Base-by-base conservation (phyloP, 2,888 invertebrate genomes). In the Plutella xylostella region DNA sequence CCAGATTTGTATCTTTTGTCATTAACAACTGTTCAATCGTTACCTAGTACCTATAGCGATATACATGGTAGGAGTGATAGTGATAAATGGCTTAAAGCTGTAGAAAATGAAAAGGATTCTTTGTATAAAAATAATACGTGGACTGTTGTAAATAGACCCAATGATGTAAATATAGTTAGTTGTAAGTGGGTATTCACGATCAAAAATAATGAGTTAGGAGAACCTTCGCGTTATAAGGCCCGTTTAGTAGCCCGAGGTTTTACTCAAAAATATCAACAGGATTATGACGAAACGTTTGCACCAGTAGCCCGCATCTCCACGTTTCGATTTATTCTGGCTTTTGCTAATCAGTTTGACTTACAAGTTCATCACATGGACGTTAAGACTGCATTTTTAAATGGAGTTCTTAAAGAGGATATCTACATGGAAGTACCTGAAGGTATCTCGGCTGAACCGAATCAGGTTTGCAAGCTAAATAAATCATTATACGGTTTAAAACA, bases 221-320 rank as follows among this genome's bases (percentile, higher is more conserved):
- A 54, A 35, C 53, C 52, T 19, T 15, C 45, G 5, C 45, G 42
- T 42, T 56, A 56, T 35, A 56, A 58, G 44, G 56, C 60, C 9
- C 51, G 58, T 30, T 42, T 61, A 6, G 59, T 62, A 17, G 58
- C 60, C 12, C 51, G 54, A 44, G 60, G 60, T 12, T 65, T 56
- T 53, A 57, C 52, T 21, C 61, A 63, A 42, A 42, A 54, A 43
- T 49, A 57, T 22, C 38, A 47, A 22, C 50, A 47, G 9, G 53
- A 59, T 40, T 61, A 57, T 48, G n/a, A n/a, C n/a, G 25, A 40
- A 20, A 38, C 38, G 9, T 38, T 28, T 25, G 40, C 40, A 14
- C 40, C 14, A 7, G 40, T 40, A 15, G 40, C 28, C n/a, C 9
- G 25, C 14, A 7, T 28, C n/a, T 14, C 30, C 11, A 42, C 18